A percentile compares a stretch with the other conserved stretches of the same genome.
These are phyloP conservation scores for Pseudolycoriella hygida DNA, from an alignment of 2,888 invertebrate genomes.

Conservation along the genomic window DNA sequence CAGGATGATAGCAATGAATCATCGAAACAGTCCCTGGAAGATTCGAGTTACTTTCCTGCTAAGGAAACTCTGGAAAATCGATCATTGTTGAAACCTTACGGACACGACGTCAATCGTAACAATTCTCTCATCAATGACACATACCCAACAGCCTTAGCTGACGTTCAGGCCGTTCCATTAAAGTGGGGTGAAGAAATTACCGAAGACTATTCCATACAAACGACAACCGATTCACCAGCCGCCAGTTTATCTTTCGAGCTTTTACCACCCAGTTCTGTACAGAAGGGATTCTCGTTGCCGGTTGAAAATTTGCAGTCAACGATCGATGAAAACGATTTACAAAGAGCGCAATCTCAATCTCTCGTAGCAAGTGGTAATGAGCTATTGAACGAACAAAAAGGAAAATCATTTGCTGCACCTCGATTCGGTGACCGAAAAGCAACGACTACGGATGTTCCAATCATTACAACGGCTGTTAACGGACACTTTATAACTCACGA, in stretches of 20 bases:
- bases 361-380: slow-evolving; percentile 39
- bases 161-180: slow-evolving; percentile 26
- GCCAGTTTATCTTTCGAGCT: slow-evolving; percentile 12
- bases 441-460: slow-evolving; percentile 1
- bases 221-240: slow-evolving; percentile 6
- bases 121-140: slow-evolving; percentile 23
- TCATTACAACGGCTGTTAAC: slow-evolving; percentile 3
- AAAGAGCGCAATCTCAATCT: slow-evolving; percentile 51
- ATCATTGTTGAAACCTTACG: slow-evolving; percentile 27
- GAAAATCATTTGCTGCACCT: not conserved
- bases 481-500: slow-evolving; percentile 11
- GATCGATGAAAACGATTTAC: slow-evolving; percentile 40
- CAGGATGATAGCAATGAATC: slow-evolving; percentile 23
- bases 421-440: not conserved
- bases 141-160: slow-evolving; percentile 24
- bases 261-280: slow-evolving; percentile 13
- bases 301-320: slow-evolving; percentile 28
- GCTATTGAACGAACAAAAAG: not conserved
- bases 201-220: slow-evolving; percentile 6
- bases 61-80: slow-evolving; percentile 28
- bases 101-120: slow-evolving; percentile 30
- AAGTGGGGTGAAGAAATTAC: slow-evolving; percentile 30
- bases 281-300: slow-evolving; percentile 18
- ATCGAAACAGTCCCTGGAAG: slow-evolving; percentile 21
- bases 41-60: slow-evolving; percentile 25